phyloP scores from a whole-genome alignment of 64 coral and sea anemone species.

The Platygyra sinensis region DNA sequence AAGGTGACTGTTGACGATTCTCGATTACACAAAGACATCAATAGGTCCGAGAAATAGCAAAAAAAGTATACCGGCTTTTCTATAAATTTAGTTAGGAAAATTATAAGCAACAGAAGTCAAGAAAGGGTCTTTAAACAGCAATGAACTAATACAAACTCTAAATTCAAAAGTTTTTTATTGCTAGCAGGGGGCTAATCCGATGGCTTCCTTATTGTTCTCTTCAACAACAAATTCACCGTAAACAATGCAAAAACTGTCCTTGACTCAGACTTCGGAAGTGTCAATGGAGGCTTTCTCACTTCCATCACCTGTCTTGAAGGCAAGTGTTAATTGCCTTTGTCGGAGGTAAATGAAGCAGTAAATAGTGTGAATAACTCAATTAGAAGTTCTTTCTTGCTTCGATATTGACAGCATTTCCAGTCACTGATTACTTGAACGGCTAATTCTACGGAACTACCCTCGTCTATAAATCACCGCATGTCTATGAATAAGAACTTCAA shows the following conservation, averaged over 20 bases:
- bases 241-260: neutral
- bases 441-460: too few relatives aligned
- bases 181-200: conserved; percentile 11
- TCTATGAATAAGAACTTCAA: too few relatives aligned
- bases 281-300: neutral
- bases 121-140: conserved; percentile 7
- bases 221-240: neutral
- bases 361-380: neutral
- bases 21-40: neutral
- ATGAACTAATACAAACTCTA: neutral
- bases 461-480: too few relatives aligned
- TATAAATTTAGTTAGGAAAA: neutral
- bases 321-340: conserved; percentile 21
- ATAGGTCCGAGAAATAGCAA: neutral
- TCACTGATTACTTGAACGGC: too few relatives aligned
- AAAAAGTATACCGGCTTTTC: neutral
- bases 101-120: neutral
- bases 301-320: conserved; percentile 11
- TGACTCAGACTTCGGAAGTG: neutral
- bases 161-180: neutral
- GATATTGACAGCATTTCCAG: neutral
- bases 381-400: neutral
- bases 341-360: neutral
- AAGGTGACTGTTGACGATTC: neutral
- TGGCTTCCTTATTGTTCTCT: neutral